Base-by-base conservation (phyloP, 2,888 invertebrate genomes). In the Cataglyphis livida region DNA sequence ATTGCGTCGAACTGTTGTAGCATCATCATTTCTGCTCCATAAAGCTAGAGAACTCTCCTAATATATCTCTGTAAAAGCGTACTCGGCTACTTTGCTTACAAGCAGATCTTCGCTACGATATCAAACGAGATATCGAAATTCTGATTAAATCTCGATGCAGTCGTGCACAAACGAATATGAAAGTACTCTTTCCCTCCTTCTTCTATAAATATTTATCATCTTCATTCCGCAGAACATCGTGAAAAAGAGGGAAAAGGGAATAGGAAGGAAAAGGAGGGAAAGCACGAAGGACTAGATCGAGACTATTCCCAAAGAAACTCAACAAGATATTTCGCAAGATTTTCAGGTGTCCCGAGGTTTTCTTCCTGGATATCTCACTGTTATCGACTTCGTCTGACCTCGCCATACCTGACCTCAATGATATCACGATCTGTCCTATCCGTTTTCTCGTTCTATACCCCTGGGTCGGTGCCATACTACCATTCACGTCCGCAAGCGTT, bases 301-400 rank as follows among this genome's bases (percentile, higher is more conserved):
- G 38, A 7, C 32, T 41, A 66, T 68, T 59, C 59, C 44, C 44
- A 25, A 21, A 44, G 35, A 44, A 59, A 78, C 15, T 66, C 10
- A 7, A 78, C 35, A 18, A 59, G 25, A 9, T 35, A 44, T 61
- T 75, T 76, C 38, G 54, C 38, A 38, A 28, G 28, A 76, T 57
- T 57, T 76, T 78, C 57, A 68, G 44, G 44, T 81, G 35, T n/a
- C 48, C 44, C 10, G 21, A 25, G 21, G 7, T 21, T 18, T 18
- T 71, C n/a, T 48, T 61, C 38, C 54, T 61, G 35, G 59, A 74
- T 54, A 51, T 73, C 48, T 41, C 28, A 10, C n/a, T 57, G 65
- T 76, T 76, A 65, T 82, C 75, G 76, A 82, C 76, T 76, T 61
- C n/a, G 65, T 44, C 59, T 74, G 81, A 64, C 73, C 64, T 74